A percentile compares a stretch with the other conserved stretches of the same genome.
Evolutionary conservation across 1,140 invertebrate species (phyloP).

Genomic region (Pectinophora gossypiella): DNA sequence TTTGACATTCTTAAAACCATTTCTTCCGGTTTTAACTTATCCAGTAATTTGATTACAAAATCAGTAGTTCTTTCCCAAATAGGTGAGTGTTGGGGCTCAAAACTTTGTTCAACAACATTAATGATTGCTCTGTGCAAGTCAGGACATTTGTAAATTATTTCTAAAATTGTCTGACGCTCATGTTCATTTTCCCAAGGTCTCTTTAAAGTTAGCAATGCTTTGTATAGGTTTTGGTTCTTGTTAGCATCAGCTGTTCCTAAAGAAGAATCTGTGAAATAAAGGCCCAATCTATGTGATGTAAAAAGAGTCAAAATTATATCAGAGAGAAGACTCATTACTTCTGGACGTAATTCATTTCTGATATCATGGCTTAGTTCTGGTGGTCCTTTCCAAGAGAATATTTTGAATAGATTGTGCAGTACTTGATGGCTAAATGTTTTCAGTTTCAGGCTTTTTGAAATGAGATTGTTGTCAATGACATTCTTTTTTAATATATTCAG

Average conservation of each 20-base stretch:
- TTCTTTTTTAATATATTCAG: constrained; percentile 81
- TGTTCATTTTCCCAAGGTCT: constrained; percentile 80
- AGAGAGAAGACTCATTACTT: constrained; percentile 77
- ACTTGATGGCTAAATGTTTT: constrained; percentile 81
- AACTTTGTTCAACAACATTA: constrained; percentile 74
- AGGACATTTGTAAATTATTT: constrained; percentile 82
- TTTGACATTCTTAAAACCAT: constrained; percentile 51
- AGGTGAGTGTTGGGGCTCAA: constrained; percentile 76
- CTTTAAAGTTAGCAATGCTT: constrained; percentile 78
- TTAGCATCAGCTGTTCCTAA: constrained; percentile 76
- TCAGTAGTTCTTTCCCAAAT: constrained; percentile 77
- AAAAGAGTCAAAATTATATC: constrained; percentile 81
- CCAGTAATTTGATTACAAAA: constrained; percentile 75
- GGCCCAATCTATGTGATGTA: constrained; percentile 82
- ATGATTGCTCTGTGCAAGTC: constrained; percentile 82
- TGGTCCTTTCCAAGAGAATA: constrained; percentile 87
- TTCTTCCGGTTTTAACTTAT: constrained; percentile 60
- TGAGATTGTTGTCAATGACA: constrained; percentile 79
- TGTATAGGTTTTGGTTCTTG: constrained; percentile 79
- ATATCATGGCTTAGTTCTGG: constrained; percentile 49
- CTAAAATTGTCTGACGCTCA: constrained; percentile 79
- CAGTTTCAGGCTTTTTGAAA: constrained; percentile 85
- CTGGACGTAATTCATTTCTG: constrained; percentile 72
- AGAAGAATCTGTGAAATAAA: constrained; percentile 80
- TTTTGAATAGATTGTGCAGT: constrained; percentile 79